Percentiles rank a stretch among this genome's conserved stretches.
Conservation (phyloP, 2,797 vertebrate genomes). For the Chanos chanos region DNA sequence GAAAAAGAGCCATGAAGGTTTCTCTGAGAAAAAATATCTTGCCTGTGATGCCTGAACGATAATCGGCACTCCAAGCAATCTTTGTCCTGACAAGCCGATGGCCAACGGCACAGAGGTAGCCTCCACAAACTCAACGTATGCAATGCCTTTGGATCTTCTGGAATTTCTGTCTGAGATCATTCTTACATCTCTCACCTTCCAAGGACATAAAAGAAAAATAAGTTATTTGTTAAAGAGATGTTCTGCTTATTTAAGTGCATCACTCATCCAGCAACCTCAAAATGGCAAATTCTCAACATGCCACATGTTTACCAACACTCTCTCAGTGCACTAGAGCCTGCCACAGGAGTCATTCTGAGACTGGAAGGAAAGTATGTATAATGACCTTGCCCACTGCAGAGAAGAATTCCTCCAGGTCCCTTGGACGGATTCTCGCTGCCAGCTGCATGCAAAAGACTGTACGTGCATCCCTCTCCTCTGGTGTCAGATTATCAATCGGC, state of each 20-base stretch:
- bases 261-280: too few relatives aligned
- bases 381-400: constrained; percentile 93
- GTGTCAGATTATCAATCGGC: constrained; percentile 91
- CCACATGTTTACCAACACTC: background rate
- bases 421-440: constrained; percentile 89
- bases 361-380: background rate
- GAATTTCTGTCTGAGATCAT: constrained; percentile 99
- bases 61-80: constrained; percentile 93
- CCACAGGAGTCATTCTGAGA: background rate
- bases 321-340: background rate
- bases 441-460: constrained; percentile 98
- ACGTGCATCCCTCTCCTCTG: constrained; percentile 91
- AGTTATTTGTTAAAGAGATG: background rate
- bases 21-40: too few relatives aligned
- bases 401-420: constrained; percentile 96
- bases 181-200: constrained; percentile 90
- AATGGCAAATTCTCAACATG: too few relatives aligned
- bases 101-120: constrained; percentile 92
- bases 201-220: constrained; percentile 8
- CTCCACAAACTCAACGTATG: constrained; percentile 97
- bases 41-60: constrained; percentile 98
- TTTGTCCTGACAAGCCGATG: constrained; percentile 93
- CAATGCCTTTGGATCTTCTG: constrained; percentile 96
- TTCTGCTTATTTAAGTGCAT: background rate
- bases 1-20: too few relatives aligned